Evolutionary conservation across 2,113 vertebrate genomes (phyloP).

Genomic region (Aepyceros melampus): DNA sequence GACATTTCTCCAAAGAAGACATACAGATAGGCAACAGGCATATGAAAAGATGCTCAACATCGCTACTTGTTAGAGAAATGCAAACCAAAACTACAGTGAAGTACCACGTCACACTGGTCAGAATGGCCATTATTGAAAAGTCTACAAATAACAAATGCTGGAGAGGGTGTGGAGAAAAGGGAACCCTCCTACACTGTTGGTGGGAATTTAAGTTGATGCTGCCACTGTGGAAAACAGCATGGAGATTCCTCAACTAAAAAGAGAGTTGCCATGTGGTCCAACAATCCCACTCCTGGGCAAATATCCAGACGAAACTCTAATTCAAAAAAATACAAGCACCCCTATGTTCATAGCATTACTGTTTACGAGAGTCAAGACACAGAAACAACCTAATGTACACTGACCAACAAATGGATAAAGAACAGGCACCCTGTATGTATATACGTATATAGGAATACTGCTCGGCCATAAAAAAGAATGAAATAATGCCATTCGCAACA

Average conservation of each 20-base stretch:
- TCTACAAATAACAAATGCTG: not conserved
- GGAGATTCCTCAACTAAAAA: not conserved
- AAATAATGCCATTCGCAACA: not conserved
- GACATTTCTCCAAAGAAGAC: not conserved
- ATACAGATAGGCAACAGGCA: not conserved
- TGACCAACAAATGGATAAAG: not conserved
- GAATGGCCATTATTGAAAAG: not conserved
- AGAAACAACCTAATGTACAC: not conserved
- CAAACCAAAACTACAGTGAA: not conserved
- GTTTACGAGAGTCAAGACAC: not conserved
- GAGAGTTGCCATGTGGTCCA: not conserved
- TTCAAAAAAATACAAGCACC: not conserved
- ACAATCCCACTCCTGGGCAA: not conserved
- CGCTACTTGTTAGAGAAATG: not conserved
- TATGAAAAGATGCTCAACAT: not conserved
- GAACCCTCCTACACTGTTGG: not conserved
- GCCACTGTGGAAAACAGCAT: not conserved
- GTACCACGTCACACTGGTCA: not conserved
- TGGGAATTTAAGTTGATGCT: not conserved
- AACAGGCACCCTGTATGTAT: not conserved
- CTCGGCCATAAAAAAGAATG: not conserved
- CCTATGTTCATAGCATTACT: not conserved
- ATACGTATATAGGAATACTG: not conserved
- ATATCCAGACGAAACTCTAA: not conserved
- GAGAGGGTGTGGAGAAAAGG: not conserved